A percentile compares a stretch with the other conserved stretches of the same genome.
Evolutionary conservation across 2,113 vertebrate genomes (phyloP).

Genomic region (Pterocles burchelli): DNA sequence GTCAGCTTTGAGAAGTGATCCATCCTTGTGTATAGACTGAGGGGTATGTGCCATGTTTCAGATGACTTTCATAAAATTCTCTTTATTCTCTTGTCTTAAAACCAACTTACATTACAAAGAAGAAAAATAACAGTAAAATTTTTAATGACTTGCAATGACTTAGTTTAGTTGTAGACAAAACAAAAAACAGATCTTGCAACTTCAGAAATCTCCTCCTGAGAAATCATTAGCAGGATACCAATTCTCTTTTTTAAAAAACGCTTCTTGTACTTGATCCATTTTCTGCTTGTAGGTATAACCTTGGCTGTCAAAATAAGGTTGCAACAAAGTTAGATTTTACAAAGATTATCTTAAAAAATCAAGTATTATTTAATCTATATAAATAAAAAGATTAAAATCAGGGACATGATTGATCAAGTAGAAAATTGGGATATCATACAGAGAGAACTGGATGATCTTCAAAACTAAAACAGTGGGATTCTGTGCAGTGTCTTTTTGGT

Average conservation of each 20-base stretch:
- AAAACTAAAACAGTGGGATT: neutral
- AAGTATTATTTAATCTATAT: neutral
- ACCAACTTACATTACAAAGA: neutral
- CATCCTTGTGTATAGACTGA: neutral
- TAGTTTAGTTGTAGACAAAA: neutral
- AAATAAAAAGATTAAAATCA: neutral
- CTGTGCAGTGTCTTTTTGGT: neutral
- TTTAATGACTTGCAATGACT: neutral
- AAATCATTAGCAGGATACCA: neutral
- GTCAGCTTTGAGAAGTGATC: neutral
- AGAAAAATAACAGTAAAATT: neutral
- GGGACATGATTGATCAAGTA: neutral
- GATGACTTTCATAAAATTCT: neutral
- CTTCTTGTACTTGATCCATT: neutral
- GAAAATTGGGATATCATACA: neutral
- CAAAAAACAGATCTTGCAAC: neutral
- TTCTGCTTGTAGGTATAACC: neutral
- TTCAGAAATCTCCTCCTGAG: neutral
- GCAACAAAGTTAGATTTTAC: neutral
- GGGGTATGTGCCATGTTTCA: neutral
- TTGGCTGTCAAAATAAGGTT: neutral
- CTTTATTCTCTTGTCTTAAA: neutral
- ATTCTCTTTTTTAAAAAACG: neutral
- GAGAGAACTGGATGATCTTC: neutral
- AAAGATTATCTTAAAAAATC: neutral